phyloP scores from a whole-genome alignment of 2,888 invertebrate species.

The Tryphoninae sp. region DNA sequence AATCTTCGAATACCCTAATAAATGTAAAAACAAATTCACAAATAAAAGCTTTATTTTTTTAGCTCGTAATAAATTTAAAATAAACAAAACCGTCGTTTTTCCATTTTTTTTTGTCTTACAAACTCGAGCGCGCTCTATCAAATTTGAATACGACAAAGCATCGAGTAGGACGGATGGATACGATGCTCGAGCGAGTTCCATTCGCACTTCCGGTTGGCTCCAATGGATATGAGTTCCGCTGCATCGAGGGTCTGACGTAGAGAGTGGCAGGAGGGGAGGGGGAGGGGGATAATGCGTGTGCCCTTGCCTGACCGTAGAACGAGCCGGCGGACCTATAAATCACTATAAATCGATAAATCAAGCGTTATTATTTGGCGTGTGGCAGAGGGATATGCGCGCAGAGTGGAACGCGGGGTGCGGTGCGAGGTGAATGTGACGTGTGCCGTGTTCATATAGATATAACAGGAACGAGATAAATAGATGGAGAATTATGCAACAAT shows the following conservation, averaged over 20 bases:
- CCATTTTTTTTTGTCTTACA: slow-evolving; percentile 23
- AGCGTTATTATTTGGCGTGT: slow-evolving; percentile 69
- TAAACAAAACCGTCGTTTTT: slow-evolving; percentile 2
- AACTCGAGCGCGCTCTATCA: slow-evolving; percentile 42
- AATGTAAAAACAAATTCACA: no score
- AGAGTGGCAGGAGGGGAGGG: background rate
- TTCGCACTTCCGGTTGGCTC: slow-evolving; percentile 48
- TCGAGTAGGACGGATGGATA: slow-evolving; percentile 34
- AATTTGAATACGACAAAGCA: slow-evolving; percentile 42
- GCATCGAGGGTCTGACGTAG: background rate
- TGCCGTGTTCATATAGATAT: slow-evolving; percentile 30
- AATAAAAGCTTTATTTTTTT: no score
- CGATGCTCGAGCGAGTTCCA: slow-evolving; percentile 43
- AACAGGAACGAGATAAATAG: slow-evolving; percentile 11
- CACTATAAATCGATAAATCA: slow-evolving; percentile 73
- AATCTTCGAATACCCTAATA: no score
- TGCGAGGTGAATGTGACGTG: slow-evolving; percentile 39
- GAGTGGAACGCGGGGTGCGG: slow-evolving; percentile 30
- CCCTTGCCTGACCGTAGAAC: slow-evolving; percentile 44
- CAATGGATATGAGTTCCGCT: slow-evolving; percentile 42
- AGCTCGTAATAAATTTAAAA: no score
- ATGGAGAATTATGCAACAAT: slow-evolving; percentile 21
- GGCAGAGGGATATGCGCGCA: slow-evolving; percentile 43
- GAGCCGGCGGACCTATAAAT: slow-evolving; percentile 66
- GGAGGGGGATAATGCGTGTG: background rate